Base-by-base conservation (phyloP, 1,140 invertebrate genomes). In the Thaumetopoea pityocampa region DNA sequence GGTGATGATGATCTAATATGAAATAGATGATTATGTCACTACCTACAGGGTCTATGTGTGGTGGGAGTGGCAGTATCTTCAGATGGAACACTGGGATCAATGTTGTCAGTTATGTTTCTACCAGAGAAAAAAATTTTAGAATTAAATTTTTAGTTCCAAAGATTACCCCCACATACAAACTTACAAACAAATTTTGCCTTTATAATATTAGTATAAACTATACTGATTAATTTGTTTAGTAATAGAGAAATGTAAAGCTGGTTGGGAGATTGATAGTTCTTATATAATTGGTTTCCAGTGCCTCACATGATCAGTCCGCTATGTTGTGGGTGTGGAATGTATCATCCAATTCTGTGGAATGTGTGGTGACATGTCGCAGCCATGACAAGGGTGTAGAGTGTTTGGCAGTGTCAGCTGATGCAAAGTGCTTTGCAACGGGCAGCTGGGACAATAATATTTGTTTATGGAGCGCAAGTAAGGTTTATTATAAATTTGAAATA, bases 241-340 rank as follows among this genome's bases (percentile, higher is more conserved):
- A n/a, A n/a, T n/a, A n/a, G n/a, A n/a, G n/a, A n/a, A n/a, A n/a
- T n/a, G n/a, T n/a, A n/a, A n/a, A n/a, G n/a, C n/a, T n/a, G n/a
- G n/a, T n/a, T n/a, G n/a, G n/a, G n/a, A n/a, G 28, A 18, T 36
- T 33, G 16, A n/a, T 17, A 33, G 14, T 15, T 16, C 14, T 12
- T 30, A 32, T 30, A 5, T 19, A 5, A 30, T 11, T 16, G 2
- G 5, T 7, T 81, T 83, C 72, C 29, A 94, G 92, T 86, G 92
- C 89, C 12, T 98, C 96, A 8, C 94, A 97, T 80, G 97, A 99
- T 84, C 94, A 98, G 77, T 95, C 94, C 1, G 91, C 92, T 0
- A 92, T 96, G 84, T 76, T 98, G 20, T 99, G 97, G 97, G 89
- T 92, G 46, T 96, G 94, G 94, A 91, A 94, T 78, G 88, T 93